These are phyloP conservation scores for Styela clava DNA, from an alignment of 23 tunicate genomes.

Conservation along the genomic window DNA sequence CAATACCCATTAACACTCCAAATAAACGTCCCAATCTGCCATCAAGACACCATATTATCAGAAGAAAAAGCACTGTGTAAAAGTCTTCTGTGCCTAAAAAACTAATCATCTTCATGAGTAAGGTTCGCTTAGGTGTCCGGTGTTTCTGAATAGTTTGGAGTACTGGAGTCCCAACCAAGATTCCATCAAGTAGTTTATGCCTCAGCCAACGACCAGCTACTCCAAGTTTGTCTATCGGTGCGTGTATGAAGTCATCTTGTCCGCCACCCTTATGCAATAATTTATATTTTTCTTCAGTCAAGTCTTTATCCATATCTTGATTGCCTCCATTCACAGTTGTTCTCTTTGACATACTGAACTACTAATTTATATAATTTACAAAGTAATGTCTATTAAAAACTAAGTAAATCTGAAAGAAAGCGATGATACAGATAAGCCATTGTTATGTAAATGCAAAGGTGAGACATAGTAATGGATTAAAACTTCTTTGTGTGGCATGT, in stretches of 20 bases:
- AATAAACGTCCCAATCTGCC: conserved; percentile 79
- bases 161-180: conserved; percentile 95
- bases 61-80: conserved; percentile 73
- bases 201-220: conserved; percentile 80
- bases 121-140: conserved; percentile 72
- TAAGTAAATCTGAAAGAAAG: not conserved
- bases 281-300: not conserved
- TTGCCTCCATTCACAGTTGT: not conserved
- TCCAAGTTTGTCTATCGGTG: conserved; percentile 70
- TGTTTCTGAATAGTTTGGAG: conserved; percentile 77
- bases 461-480: too few relatives aligned
- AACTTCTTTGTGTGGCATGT: too few relatives aligned
- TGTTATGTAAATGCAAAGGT: too few relatives aligned
- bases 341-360: not conserved
- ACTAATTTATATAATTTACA: not conserved
- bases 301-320: not conserved
- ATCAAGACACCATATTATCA: conserved; percentile 72
- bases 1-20: conserved; percentile 75
- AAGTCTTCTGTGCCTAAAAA: conserved; percentile 99
- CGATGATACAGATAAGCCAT: not conserved
- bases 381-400: not conserved
- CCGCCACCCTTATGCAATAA: not conserved
- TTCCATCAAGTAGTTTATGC: conserved; percentile 84
- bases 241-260: conserved; percentile 3
- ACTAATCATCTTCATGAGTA: conserved; percentile 77